Base-by-base conservation (phyloP, 2,888 invertebrate genomes). In the Tetramorium bicarinatum region DNA sequence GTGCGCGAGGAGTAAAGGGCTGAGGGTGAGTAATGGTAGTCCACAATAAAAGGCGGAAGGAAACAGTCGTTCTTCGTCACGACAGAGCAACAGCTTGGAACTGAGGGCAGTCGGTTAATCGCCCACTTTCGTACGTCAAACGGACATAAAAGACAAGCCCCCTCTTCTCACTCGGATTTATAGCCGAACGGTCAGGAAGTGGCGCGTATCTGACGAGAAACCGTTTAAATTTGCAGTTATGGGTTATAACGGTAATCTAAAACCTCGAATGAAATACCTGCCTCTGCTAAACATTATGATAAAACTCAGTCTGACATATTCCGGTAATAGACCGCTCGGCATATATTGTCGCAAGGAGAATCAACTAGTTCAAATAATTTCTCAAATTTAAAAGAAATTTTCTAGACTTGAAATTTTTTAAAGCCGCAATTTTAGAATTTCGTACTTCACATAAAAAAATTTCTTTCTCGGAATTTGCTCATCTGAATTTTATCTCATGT, bases 31-130 rank as follows among this genome's bases (percentile, higher is more conserved):
- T 76, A 82, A 85, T 56, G 83, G n/a, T 77, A 77, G 82, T 61
- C 61, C 77, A 75, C 64, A 54, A 64, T 56, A 34, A 76, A 85
- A 85, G 80, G 85, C 82, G 85, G 85, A 87, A 89, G 90, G 91
- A 92, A 90, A 89, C 83, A 85, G 81, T 88, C 84, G 87, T 88
- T 90, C 56, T 83, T 86, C 75, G 83, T 77, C 85, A 76, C 74
- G 88, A 89, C 87, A 87, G 77, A 76, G 87, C 83, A 91, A 90
- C 91, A 90, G 92, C 91, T 91, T 91, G 91, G 88, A 90, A 90
- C 87, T 88, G 89, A 86, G 86, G 86, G 81, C 71, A 79, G 74
- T 76, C 85, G 71, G 85, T 83, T 91, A 91, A 92, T 91, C 87
- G 79, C 61, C 76, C 67, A 59, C 83, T 87, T 87, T 66, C 76